Base-by-base conservation (phyloP, 2,888 invertebrate species). In the Conistra vaccinii region DNA sequence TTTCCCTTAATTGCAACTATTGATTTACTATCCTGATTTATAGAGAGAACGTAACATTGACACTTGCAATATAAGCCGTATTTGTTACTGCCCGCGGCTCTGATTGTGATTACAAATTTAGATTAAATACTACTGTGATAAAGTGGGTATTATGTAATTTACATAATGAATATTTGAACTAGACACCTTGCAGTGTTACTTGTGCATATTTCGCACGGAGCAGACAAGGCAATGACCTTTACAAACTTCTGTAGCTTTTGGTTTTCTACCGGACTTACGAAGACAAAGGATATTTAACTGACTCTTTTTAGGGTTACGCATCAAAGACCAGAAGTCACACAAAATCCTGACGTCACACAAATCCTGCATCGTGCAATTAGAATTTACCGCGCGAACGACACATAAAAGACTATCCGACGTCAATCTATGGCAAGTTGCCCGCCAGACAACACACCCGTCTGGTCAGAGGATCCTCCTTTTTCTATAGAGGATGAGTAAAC, bases 111-210 rank as follows among this genome's bases (percentile, higher is more conserved):
- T 78, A 81, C 81, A 86, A 79, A 78, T 82, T 85, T 73, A 76
- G 70, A 87, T 85, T 85, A 79, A 80, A 87, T 67, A 85, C 82
- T 85, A 72, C 68, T 77, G 72, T 74, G 79, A 85, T 85, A 85
- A 82, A 78, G 65, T 82, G 71, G 63, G 76, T 75, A 74, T 79
- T 85, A 76, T 73, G 65, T 67, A 20, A 76, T 76, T 80, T 80
- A 53, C 68, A 73, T 82, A 78, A 82, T 73, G 60, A 53, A 76
- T 73, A 68, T 76, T 85, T 76, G 60, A 58, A 69, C 68, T 70
- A 53, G 63, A 29, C 66, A 69, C 80, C 62, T 55, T 60, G 61
- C 42, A 51, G n/a, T 32, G n/a, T 53, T 48, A 60, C 58, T 68
- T 55, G 51, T 39, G 29, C 60, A 29, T 78, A 69, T 83, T 83